These are phyloP conservation scores for Anthonomus grandis DNA, from an alignment of 1,140 invertebrate species.

Conservation along the genomic window DNA sequence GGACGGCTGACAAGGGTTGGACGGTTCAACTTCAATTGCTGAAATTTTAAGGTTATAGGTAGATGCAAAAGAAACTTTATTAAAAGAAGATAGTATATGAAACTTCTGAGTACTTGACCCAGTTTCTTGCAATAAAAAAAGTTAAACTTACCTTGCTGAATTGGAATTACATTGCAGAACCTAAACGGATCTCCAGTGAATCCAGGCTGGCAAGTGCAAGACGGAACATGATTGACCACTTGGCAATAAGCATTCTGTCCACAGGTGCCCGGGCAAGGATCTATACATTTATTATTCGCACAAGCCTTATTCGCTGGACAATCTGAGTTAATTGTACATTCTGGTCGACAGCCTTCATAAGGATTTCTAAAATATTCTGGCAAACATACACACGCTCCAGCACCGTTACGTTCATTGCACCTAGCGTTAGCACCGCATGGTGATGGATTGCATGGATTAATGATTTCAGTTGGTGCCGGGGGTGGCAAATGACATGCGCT, in stretches of 20 bases:
- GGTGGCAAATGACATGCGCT: constrained; percentile 43
- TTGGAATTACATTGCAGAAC: constrained; percentile 46
- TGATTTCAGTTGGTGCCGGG: constrained; percentile 30
- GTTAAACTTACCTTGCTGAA: constrained; percentile 35
- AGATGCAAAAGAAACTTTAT: neutral
- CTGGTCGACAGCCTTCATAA: constrained; percentile 67
- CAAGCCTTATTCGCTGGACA: constrained; percentile 71
- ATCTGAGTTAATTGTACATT: constrained; percentile 70
- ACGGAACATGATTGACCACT: constrained; percentile 69
- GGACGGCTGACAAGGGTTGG: constrained; percentile 58
- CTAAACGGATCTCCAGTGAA: constrained; percentile 71
- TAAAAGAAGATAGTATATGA: neutral
- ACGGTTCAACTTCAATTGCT: constrained; percentile 51
- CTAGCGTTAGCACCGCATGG: constrained; percentile 73
- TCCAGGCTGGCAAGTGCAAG: constrained; percentile 65
- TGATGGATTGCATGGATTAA: constrained; percentile 61
- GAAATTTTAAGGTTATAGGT: constrained; percentile 45
- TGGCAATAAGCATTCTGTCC: constrained; percentile 71
- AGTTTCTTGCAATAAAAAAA: neutral
- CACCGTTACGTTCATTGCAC: constrained; percentile 62
- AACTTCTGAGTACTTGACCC: neutral
- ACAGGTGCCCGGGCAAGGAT: constrained; percentile 76
- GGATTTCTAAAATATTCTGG: constrained; percentile 62
- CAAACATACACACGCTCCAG: constrained; percentile 66
- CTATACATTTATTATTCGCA: constrained; percentile 67